Percentiles rank a stretch among this genome's conserved stretches.
Evolutionary conservation across 2,888 invertebrate genomes (phyloP).

Genomic region (Dugesia japonica): DNA sequence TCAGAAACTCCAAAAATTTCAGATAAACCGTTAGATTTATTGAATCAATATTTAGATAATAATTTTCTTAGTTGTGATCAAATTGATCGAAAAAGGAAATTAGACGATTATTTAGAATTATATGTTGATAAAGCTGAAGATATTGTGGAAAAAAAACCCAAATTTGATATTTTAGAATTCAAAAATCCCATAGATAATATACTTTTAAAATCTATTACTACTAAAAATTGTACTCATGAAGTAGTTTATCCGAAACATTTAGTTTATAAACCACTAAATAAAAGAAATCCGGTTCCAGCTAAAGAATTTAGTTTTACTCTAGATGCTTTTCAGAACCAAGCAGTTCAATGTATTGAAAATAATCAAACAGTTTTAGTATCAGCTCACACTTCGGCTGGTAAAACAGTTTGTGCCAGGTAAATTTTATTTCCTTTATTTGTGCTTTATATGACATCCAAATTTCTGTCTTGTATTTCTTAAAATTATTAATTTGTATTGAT

Average conservation of each 20-base stretch:
- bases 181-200: neutral
- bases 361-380: conserved; percentile 93
- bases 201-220: neutral
- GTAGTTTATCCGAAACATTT: neutral
- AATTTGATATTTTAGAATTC: neutral
- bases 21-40: neutral
- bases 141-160: neutral
- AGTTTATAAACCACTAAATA: neutral
- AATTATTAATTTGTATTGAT: too few species aligned
- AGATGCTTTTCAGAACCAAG: conserved; percentile 93
- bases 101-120: neutral
- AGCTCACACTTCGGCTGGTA: conserved; percentile 96
- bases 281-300: conserved; percentile 54
- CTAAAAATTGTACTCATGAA: neutral
- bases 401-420: conserved; percentile 89
- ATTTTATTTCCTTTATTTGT: neutral
- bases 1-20: neutral
- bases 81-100: neutral
- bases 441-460: conserved; percentile 71
- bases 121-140: neutral
- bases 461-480: too few species aligned
- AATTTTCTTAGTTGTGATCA: neutral
- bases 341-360: conserved; percentile 86
- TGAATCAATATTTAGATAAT: neutral
- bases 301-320: conserved; percentile 81